These are phyloP conservation scores for Pelodytes ibericus DNA, from an alignment of 2,797 vertebrate genomes.

Conservation along the genomic window DNA sequence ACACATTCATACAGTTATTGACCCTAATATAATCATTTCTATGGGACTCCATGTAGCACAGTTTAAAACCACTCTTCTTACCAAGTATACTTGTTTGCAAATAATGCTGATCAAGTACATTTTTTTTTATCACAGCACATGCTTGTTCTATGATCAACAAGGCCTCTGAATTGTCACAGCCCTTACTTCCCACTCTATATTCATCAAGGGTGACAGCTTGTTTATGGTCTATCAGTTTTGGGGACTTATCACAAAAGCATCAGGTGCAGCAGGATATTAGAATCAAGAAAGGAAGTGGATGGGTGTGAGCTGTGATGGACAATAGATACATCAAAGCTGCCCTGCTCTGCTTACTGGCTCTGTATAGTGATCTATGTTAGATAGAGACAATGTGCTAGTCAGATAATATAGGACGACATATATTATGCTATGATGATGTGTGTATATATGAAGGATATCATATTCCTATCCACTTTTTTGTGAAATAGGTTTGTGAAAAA, in stretches of 20 bases:
- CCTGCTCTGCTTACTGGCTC: not conserved
- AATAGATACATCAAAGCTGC: not conserved
- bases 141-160: no score
- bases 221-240: not conserved
- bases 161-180: no score
- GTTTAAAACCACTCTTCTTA: no score
- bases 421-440: constrained; percentile 20
- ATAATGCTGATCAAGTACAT: no score
- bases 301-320: not conserved
- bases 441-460: constrained; percentile 17
- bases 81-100: no score
- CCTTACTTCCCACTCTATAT: no score
- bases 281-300: not conserved
- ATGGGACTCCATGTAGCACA: no score
- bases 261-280: not conserved
- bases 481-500: constrained; percentile 36
- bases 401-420: not conserved
- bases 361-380: not conserved
- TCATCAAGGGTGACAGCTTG: not conserved
- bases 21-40: no score
- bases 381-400: not conserved
- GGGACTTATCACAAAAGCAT: not conserved
- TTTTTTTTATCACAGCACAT: no score
- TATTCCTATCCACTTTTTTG: constrained; percentile 33
- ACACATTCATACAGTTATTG: no score